Evolutionary conservation across 2,113 vertebrate species (phyloP), one percentile per base, ranked within the genome.

Genomic region (Cathartes aura): DNA sequence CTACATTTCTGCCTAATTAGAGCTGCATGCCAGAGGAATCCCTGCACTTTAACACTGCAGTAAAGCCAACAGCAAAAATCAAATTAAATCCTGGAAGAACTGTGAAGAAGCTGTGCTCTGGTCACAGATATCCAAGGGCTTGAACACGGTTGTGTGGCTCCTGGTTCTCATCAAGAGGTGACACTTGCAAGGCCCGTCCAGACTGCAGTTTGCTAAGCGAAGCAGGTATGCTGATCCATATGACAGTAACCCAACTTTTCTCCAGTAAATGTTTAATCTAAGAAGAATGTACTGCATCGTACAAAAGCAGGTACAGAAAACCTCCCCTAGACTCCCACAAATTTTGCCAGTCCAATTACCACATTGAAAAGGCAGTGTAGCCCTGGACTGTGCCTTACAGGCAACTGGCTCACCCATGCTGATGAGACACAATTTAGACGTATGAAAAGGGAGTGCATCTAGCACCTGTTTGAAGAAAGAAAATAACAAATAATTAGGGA

Each of bases 381-480:
- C 42, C 8, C 59, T 55, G 45, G 43, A 23, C 53, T 76, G 62
- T 34, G n/a, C 67, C 63, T 42, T 14, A 12, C 66, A 50, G 66
- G 56, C 79, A 82, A 5, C 14, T 36, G 38, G 12, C 36, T 87
- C 52, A 53, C 8, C 42, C 75, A 2, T 6, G 60, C 17, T 67
- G 76, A 52, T 53, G 79, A 78, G 76, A n/a, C 29, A 55, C 78
- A 52, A 12, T 20, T 63, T 55, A 52, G 70, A 18, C 5, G 1
- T 27, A 43, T 8, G 70, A 82, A 72, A 82, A 87, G 56, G 56
- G 73, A 91, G 66, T 30, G 24, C 42, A 91, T 21, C 58, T 64
- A 85, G 40, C 70, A 75, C 43, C 43, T 82, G 60, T 40, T n/a
- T 91, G 81, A 94, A 96, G 87, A 72, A 63, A 84, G 34, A 82